Evolutionary conservation across 1,140 invertebrate species (phyloP), one percentile per base, ranked within the genome.

Genomic region (Potamilus streckersoni): DNA sequence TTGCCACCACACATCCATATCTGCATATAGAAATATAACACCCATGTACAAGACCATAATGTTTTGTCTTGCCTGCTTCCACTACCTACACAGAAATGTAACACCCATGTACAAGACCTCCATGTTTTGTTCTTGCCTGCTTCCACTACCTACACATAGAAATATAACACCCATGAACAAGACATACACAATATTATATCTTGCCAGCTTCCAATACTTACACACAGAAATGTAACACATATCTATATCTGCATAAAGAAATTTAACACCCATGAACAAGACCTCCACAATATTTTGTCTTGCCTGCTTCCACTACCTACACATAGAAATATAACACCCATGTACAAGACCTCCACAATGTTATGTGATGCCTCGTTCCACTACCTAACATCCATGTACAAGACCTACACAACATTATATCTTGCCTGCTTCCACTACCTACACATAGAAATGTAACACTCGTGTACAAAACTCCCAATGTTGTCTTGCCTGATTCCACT

Each of bases 1-100:
- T 93, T 93, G 0, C 98, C 98, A 1, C 98, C 98, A 88, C 98
- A 99, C 91, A 98, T 97, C 98, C 98, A 99, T 0, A 98, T 94
- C 87, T 97, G 75, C 23, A 70, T 11, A 56, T 56, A 61, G 12
- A 59, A 59, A 69, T 20, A 59, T 64, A 56, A 19, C 19, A 31
- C 20, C 27, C 67, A 49, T 49, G 19, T 15, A 16, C 20, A 27
- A 20, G 16, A 66, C 16, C 23, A 64, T 23, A 63, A 63, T 17
- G 62, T 56, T 72, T 8, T 23, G 13, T 38, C 31, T 14, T 31
- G 14, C 19, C 11, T 17, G n/a, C 16, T 38, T 38, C 19, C 11
- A 19, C 27, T 0, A 98, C 94, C 87, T 97, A 74, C 20, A 70
- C 15, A 60, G 11, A 58, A 58, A 69, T n/a, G 66, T 64, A 55